These are phyloP conservation scores for Columba livia DNA, from an alignment of 2,113 vertebrate species.

Conservation along the genomic window DNA sequence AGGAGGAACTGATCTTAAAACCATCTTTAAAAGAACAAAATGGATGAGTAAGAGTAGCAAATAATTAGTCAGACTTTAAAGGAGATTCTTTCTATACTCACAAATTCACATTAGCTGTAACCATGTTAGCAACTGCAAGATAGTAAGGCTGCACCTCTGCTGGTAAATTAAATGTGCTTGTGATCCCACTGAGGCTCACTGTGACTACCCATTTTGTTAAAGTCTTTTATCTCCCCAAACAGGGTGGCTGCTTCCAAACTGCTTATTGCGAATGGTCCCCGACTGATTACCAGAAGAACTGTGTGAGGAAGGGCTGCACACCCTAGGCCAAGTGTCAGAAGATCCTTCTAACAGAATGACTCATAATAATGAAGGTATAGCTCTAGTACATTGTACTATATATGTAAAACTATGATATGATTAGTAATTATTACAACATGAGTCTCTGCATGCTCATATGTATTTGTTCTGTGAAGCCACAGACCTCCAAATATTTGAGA, in stretches of 20 bases:
- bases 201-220: neutral
- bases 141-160: neutral
- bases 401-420: neutral
- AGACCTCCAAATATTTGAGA: neutral
- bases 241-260: neutral
- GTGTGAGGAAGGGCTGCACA: neutral
- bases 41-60: neutral
- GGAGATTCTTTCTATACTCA: neutral
- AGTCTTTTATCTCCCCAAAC: neutral
- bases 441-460: neutral
- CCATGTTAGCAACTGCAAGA: neutral
- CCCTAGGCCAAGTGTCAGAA: neutral
- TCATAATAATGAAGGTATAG: neutral
- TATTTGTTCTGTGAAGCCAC: neutral
- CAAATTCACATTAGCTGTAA: neutral
- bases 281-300: neutral
- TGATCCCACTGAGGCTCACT: neutral
- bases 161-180: neutral
- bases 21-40: neutral
- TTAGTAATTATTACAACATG: neutral
- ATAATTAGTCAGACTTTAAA: neutral
- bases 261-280: fast-evolving
- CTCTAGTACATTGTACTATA: neutral
- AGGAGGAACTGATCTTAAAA: slow-evolving; percentile 17
- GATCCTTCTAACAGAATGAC: neutral